phyloP scores from a whole-genome alignment of 2,888 invertebrate species.

The Hyposoter dolosus region DNA sequence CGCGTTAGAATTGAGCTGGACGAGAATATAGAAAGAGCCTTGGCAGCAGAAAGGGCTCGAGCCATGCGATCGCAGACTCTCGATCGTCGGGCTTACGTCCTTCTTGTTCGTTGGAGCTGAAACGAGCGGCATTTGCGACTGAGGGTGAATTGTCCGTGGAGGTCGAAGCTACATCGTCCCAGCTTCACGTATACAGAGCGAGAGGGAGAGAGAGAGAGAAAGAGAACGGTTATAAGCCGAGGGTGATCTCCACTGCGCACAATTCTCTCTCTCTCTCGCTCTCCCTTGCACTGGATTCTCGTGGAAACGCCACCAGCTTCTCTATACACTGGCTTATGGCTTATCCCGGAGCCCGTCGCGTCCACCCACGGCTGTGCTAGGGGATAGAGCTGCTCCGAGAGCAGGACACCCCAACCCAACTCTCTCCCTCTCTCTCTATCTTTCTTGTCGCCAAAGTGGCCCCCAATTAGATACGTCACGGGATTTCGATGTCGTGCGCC shows the following conservation, averaged over 20 bases:
- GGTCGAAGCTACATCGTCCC: constrained; percentile 63
- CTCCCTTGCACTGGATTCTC: constrained; percentile 33
- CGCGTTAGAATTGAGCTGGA: not conserved
- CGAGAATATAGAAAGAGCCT: not conserved
- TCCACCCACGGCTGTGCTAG: constrained; percentile 47
- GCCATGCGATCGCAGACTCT: not conserved
- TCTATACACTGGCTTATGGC: constrained; percentile 78
- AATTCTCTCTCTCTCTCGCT: constrained; percentile 68
- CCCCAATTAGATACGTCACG: constrained; percentile 84
- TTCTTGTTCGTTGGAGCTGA: not conserved
- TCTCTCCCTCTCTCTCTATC: constrained; percentile 73
- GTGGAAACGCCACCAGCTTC: constrained; percentile 36
- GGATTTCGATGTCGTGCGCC: constrained; percentile 82
- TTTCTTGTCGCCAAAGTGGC: constrained; percentile 81
- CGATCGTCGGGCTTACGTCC: not conserved
- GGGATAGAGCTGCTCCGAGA: constrained; percentile 32
- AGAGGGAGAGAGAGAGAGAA: constrained; percentile 66
- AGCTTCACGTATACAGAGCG: constrained; percentile 39
- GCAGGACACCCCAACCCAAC: constrained; percentile 47
- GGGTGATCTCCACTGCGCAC: constrained; percentile 78
- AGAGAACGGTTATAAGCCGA: constrained; percentile 81
- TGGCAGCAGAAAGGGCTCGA: not conserved
- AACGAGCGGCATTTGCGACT: constrained; percentile 58
- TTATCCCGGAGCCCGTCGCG: constrained; percentile 74
- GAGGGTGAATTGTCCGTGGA: constrained; percentile 65